phyloP scores from a whole-genome alignment of 35 echinoderm and acorn worm species.

The Lytechinus pictus region DNA sequence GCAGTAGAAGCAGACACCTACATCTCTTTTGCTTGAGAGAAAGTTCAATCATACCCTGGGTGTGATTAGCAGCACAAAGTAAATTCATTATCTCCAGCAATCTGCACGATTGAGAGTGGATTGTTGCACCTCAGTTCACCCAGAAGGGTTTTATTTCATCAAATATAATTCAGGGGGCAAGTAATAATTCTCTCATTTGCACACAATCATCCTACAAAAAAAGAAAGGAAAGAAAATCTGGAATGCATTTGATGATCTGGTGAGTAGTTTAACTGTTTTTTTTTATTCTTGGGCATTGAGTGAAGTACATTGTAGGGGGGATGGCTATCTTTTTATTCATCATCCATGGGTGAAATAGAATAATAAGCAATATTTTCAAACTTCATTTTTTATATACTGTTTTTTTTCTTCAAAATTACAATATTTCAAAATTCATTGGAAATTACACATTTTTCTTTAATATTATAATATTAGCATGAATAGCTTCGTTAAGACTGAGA shows the following conservation, averaged over 20 bases:
- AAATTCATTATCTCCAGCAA: constrained; percentile 19
- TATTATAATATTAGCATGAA: neutral
- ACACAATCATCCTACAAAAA: neutral
- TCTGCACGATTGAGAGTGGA: neutral
- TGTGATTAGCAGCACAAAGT: neutral
- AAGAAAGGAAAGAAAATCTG: neutral
- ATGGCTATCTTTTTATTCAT: too few species aligned
- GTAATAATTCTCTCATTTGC: neutral
- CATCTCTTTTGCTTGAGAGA: neutral
- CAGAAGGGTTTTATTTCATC: constrained; percentile 12
- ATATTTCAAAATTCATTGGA: too few species aligned
- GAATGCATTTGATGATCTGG: neutral
- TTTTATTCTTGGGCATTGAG: too few species aligned
- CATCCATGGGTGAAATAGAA: too few species aligned
- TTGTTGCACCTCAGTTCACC: neutral
- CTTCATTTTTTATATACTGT: too few species aligned
- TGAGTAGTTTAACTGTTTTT: neutral
- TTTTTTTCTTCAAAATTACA: too few species aligned
- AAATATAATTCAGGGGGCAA: neutral
- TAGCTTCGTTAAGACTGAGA: neutral
- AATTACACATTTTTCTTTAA: too few species aligned
- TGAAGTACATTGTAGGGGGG: too few species aligned
- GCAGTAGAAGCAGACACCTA: neutral
- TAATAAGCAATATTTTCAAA: too few species aligned
- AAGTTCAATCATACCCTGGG: neutral